These are phyloP conservation scores for Pluvialis apricaria DNA, from an alignment of 2,113 vertebrate species.

Conservation along the genomic window DNA sequence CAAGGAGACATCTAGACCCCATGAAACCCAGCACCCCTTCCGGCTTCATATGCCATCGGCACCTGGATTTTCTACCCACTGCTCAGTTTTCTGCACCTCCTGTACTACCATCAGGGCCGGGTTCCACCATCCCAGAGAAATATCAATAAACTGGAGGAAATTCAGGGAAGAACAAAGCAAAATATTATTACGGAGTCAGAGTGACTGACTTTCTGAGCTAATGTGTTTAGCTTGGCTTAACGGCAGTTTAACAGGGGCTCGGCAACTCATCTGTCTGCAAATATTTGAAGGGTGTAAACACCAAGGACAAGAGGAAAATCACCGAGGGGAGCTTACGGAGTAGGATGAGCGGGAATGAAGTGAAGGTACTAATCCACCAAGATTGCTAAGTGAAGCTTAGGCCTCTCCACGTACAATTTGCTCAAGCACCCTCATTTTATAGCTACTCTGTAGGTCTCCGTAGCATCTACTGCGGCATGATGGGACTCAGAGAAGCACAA, in stretches of 20 bases:
- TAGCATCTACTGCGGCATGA: not conserved
- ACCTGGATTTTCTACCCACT: not conserved
- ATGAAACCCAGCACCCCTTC: not conserved
- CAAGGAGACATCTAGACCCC: not conserved
- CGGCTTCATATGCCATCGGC: not conserved
- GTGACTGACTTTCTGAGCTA: constrained; percentile 51
- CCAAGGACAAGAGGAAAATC: not conserved
- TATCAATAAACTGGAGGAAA: constrained; percentile 5
- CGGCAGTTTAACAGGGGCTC: not conserved
- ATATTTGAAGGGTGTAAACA: constrained; percentile 48
- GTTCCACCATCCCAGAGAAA: not conserved
- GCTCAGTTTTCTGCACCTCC: not conserved
- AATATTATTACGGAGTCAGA: constrained; percentile 19
- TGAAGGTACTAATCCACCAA: not conserved
- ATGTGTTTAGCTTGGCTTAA: constrained; percentile 63
- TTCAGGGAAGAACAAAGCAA: constrained; percentile 36
- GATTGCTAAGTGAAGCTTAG: not conserved
- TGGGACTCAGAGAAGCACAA: not conserved
- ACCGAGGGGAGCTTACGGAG: not conserved
- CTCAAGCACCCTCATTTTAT: not conserved
- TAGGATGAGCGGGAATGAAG: not conserved
- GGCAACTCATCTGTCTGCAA: constrained; percentile 19
- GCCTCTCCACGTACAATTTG: not conserved
- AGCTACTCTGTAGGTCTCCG: not conserved
- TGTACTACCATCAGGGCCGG: not conserved